Evolutionary conservation across 2,888 invertebrate genomes (phyloP).

Genomic region (Unio pictorum): DNA sequence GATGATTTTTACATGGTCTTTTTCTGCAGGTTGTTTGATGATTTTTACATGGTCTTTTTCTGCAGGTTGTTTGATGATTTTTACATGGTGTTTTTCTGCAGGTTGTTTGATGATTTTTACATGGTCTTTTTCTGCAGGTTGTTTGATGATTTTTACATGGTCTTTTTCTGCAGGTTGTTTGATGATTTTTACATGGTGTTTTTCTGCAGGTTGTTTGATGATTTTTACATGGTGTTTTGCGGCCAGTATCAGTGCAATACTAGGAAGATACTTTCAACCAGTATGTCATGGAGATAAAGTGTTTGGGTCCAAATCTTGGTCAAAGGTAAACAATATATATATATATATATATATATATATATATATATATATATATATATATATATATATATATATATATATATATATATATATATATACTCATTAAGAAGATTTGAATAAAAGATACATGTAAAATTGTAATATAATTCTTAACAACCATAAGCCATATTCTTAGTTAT

Average conservation of each 20-base stretch:
- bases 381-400: no score
- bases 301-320: constrained; percentile 31
- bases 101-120: constrained; percentile 63
- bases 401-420: no score
- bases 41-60: neutral
- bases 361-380: no score
- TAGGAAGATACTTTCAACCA: constrained; percentile 70
- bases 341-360: no score
- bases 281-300: constrained; percentile 60
- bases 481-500: no score
- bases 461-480: no score
- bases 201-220: constrained; percentile 51
- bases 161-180: no score
- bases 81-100: constrained; percentile 70
- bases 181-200: no score
- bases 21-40: neutral
- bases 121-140: constrained; percentile 67
- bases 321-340: constrained; percentile 14
- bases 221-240: constrained; percentile 71
- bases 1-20: no score
- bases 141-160: constrained; percentile 45
- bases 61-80: constrained; percentile 67
- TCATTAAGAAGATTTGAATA: no score
- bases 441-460: no score
- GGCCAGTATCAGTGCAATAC: constrained; percentile 66